Evolutionary conservation across 2,888 invertebrate genomes (phyloP).

Genomic region (Aromia moschata): DNA sequence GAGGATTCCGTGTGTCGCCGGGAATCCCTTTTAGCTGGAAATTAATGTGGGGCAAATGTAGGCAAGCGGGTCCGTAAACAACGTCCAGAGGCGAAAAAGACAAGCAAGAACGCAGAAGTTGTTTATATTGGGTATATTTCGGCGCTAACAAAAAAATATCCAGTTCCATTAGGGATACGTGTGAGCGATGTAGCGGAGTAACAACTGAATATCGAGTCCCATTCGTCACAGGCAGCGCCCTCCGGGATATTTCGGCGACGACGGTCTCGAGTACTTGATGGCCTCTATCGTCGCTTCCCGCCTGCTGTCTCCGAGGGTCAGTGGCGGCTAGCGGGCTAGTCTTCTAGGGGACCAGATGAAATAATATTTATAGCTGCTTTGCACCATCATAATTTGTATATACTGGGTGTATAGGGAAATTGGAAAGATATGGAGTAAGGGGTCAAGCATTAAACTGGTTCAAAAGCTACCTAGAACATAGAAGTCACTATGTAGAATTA

Average conservation of each 20-base stretch:
- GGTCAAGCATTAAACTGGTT: no score
- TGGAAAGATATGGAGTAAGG: no score
- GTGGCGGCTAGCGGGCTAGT: no score
- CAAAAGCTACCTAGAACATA: no score
- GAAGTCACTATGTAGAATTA: no score
- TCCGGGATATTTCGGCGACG: constrained; percentile 26
- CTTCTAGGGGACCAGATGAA: no score
- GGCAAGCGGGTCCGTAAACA: constrained; percentile 4
- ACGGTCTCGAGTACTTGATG: constrained; percentile 36
- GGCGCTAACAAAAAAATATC: constrained; percentile 48
- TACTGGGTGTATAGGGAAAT: no score
- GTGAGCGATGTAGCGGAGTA: constrained; percentile 48
- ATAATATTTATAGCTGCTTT: no score
- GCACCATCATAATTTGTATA: no score
- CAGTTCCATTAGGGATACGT: constrained; percentile 50
- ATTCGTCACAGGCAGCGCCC: constrained; percentile 33
- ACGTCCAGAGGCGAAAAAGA: constrained; percentile 11
- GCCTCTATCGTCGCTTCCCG: constrained; percentile 47
- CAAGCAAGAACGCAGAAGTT: constrained; percentile 17
- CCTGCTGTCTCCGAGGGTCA: constrained; percentile 46
- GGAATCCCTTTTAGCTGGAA: neutral
- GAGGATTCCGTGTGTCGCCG: neutral
- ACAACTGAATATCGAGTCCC: constrained; percentile 42
- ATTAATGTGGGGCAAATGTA: constrained; percentile 10
- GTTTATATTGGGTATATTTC: constrained; percentile 43